Percentiles rank a stretch among this genome's conserved stretches.
phyloP scores from a whole-genome alignment of 2,113 vertebrate genomes.

The Malaclemys terrapin region DNA sequence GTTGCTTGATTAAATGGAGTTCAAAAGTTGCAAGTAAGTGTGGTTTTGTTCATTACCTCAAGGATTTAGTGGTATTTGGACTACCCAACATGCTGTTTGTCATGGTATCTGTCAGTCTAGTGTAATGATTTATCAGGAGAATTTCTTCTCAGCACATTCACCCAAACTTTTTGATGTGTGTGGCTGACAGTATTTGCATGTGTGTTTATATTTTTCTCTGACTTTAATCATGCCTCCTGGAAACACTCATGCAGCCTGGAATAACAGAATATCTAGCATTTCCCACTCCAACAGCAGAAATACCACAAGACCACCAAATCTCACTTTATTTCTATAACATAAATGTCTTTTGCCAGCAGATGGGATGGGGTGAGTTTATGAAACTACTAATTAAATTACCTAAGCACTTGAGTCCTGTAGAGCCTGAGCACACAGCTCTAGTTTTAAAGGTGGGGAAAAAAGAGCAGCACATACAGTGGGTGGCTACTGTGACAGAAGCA shows the following conservation, averaged over 20 bases:
- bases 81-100: not conserved
- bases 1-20: not conserved
- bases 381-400: not conserved
- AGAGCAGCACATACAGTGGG: not conserved
- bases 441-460: not conserved
- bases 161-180: not conserved
- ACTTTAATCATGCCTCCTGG: conserved; percentile 6
- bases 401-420: not conserved
- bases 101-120: not conserved
- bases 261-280: not conserved
- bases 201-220: not conserved
- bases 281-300: not conserved
- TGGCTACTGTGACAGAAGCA: not conserved
- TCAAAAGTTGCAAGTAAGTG: not conserved
- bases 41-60: not conserved
- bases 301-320: not conserved
- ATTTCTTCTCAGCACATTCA: not conserved
- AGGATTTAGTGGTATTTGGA: not conserved
- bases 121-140: not conserved
- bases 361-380: not conserved
- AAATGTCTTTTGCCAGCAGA: not conserved
- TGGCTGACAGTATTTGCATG: not conserved
- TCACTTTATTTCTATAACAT: not conserved
- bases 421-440: not conserved
- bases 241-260: not conserved